Evolutionary conservation across 1,140 invertebrate genomes (phyloP).

Genomic region (Drosophila novamexicana): DNA sequence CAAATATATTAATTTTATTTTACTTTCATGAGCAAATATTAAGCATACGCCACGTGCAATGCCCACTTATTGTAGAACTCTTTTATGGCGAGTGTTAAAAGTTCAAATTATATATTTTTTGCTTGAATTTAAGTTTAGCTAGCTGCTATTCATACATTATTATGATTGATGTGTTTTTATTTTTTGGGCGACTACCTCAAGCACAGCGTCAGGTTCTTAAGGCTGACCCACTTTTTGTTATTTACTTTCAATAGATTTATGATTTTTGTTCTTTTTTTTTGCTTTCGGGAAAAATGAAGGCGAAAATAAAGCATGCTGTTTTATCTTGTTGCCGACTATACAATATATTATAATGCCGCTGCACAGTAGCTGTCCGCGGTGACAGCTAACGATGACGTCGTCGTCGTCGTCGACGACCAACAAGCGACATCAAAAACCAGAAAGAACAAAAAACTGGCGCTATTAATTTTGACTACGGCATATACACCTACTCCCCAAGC

Average conservation of each 20-base stretch:
- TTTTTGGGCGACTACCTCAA: slow-evolving; percentile 46
- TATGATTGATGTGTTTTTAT: slow-evolving; percentile 65
- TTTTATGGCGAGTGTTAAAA: slow-evolving; percentile 20
- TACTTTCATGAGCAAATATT: slow-evolving; percentile 55
- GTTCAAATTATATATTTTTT: not conserved
- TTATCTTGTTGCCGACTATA: slow-evolving; percentile 29
- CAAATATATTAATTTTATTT: slow-evolving; percentile 14
- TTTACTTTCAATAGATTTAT: slow-evolving; percentile 77
- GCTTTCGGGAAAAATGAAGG: slow-evolving; percentile 5
- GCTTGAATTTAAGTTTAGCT: slow-evolving; percentile 22
- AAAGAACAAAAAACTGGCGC: slow-evolving; percentile 41
- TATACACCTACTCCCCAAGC: slow-evolving; percentile 5
- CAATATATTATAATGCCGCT: slow-evolving; percentile 41
- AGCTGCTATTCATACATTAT: not conserved
- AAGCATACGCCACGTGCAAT: slow-evolving; percentile 55
- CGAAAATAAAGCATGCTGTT: slow-evolving; percentile 54
- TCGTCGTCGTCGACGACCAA: slow-evolving; percentile 12
- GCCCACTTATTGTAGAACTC: slow-evolving; percentile 32
- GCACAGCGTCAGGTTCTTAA: slow-evolving; percentile 23
- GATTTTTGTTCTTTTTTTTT: slow-evolving; percentile 14
- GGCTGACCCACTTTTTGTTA: slow-evolving; percentile 70
- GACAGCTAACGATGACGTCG: slow-evolving; percentile 60
- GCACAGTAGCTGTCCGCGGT: slow-evolving; percentile 59
- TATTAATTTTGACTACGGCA: slow-evolving; percentile 65
- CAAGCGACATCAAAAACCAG: slow-evolving; percentile 10